These are phyloP conservation scores for Azemiops feae DNA, from an alignment of 2,113 vertebrate species.

Conservation along the genomic window DNA sequence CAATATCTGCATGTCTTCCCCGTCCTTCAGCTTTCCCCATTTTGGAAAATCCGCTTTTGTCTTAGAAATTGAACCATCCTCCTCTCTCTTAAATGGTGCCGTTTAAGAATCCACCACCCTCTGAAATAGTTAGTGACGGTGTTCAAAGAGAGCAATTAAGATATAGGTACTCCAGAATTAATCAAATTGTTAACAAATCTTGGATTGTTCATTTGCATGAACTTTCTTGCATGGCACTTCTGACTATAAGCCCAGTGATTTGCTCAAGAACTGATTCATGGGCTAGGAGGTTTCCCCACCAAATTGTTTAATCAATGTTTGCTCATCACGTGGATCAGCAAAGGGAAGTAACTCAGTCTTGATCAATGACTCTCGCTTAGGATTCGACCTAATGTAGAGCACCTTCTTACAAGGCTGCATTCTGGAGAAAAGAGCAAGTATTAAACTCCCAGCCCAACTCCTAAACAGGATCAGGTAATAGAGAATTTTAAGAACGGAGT, in stretches of 20 bases:
- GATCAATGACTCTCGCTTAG: neutral
- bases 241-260: neutral
- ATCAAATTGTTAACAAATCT: neutral
- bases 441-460: neutral
- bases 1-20: neutral
- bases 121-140: neutral
- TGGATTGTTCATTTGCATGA: neutral
- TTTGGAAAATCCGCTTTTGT: neutral
- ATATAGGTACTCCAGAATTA: neutral
- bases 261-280: neutral
- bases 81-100: neutral
- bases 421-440: neutral
- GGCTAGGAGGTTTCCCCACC: neutral
- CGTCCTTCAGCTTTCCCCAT: neutral
- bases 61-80: neutral
- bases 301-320: neutral
- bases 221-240: neutral
- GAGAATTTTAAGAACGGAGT: neutral
- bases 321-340: neutral
- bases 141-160: neutral
- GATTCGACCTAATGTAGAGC: neutral
- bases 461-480: neutral
- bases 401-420: neutral
- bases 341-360: neutral
- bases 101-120: neutral